phyloP scores from a whole-genome alignment of 2,888 invertebrate genomes.

The Leucophenga maculata region DNA sequence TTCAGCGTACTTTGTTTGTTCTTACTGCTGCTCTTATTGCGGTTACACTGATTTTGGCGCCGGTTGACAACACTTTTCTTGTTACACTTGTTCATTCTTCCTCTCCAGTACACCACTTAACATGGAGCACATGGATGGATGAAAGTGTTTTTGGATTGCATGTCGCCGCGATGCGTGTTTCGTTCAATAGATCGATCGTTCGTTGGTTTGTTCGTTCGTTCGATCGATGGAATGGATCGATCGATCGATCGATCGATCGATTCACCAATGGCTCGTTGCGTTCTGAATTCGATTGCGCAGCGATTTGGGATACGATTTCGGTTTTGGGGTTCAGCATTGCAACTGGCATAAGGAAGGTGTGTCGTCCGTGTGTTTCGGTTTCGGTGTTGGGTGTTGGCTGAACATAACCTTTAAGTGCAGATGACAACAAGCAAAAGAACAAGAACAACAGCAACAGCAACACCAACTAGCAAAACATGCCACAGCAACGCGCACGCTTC shows the following conservation, averaged over 20 bases:
- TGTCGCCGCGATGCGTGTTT: background rate
- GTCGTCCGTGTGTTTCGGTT: too few relatives aligned
- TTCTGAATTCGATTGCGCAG: background rate
- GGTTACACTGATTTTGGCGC: conserved; percentile 13
- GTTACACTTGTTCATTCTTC: background rate
- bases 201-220: too few relatives aligned
- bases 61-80: conserved; percentile 12
- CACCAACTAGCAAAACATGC: background rate
- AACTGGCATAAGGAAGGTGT: background rate
- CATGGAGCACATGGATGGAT: background rate
- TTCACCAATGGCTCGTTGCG: too few relatives aligned
- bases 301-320: background rate
- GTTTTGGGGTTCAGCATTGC: background rate
- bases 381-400: conserved; percentile 1
- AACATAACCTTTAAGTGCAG: conserved; percentile 17
- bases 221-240: too few relatives aligned
- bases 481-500: background rate
- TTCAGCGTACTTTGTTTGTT: too few relatives aligned
- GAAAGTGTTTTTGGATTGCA: conserved; percentile 7
- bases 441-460: background rate
- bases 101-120: background rate
- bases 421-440: background rate
- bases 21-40: background rate
- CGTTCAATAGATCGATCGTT: background rate
- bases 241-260: background rate